Percentiles rank a stretch among this genome's conserved stretches.
phyloP scores from a whole-genome alignment of 1,140 invertebrate species.

The Zaprionus capensis region DNA sequence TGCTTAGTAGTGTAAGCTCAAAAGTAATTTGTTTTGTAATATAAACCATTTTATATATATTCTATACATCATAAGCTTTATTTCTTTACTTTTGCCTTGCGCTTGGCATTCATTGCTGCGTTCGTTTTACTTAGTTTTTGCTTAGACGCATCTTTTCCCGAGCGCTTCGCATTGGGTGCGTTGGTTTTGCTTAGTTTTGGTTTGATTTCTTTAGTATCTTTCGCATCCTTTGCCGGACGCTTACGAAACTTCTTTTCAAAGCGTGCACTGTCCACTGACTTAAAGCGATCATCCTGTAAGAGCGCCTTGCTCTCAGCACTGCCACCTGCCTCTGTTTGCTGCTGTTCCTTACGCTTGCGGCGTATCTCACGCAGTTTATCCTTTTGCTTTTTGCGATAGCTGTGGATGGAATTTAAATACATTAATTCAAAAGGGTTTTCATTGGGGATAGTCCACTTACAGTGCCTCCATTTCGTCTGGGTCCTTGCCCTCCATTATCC shows the following conservation, averaged over 20 bases:
- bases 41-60: slow-evolving; percentile 24
- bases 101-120: slow-evolving; percentile 14
- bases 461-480: slow-evolving; percentile 90
- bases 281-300: slow-evolving; percentile 78
- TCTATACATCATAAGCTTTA: slow-evolving; percentile 11
- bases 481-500: slow-evolving; percentile 93
- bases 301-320: slow-evolving; percentile 50
- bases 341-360: slow-evolving; percentile 60
- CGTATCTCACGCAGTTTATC: slow-evolving; percentile 75
- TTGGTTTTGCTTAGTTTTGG: no score
- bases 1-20: slow-evolving; percentile 68
- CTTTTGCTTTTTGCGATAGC: slow-evolving; percentile 79
- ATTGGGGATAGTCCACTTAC: slow-evolving; percentile 63
- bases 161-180: not conserved
- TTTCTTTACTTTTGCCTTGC: slow-evolving; percentile 19
- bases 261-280: slow-evolving; percentile 57
- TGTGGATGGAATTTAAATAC: slow-evolving; percentile 17
- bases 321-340: slow-evolving; percentile 37
- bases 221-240: not conserved
- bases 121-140: slow-evolving; percentile 17
- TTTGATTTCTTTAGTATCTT: no score
- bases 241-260: slow-evolving; percentile 64
- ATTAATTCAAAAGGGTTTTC: not conserved
- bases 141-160: slow-evolving; percentile 7
- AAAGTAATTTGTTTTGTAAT: slow-evolving; percentile 63